A percentile compares a stretch with the other conserved stretches of the same genome.
Conservation (phyloP, 2,888 invertebrate species). For the Callinectes sapidus region DNA sequence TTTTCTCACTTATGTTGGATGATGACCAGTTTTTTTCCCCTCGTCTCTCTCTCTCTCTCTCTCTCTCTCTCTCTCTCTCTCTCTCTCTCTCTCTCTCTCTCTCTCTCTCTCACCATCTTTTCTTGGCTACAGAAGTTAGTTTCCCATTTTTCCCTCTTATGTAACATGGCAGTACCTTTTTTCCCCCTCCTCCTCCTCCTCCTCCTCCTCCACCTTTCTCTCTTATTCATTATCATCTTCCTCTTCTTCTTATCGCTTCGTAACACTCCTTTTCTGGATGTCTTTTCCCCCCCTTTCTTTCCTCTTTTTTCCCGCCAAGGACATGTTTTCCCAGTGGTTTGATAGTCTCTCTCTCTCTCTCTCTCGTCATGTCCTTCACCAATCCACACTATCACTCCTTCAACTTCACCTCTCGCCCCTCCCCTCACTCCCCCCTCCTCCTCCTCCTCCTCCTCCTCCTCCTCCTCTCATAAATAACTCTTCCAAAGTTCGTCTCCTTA, state of each 20-base stretch:
- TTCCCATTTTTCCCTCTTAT: not conserved
- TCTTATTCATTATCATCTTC: not conserved
- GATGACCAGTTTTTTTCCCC: not conserved
- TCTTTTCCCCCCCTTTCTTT: not conserved
- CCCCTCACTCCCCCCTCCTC: too few species aligned
- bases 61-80: too few species aligned
- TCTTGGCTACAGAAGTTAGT: not conserved
- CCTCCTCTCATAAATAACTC: slow-evolving; percentile 7
- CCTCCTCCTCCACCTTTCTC: not conserved
- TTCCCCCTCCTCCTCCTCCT: too few species aligned
- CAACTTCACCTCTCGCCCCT: not conserved
- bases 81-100: too few species aligned
- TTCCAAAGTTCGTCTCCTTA: slow-evolving; percentile 24
- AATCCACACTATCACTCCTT: not conserved
- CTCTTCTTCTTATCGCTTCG: not conserved
- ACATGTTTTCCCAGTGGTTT: not conserved
- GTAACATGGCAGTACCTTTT: not conserved
- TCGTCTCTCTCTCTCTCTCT: not conserved
- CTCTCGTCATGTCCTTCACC: not conserved
- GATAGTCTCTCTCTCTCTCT: not conserved
- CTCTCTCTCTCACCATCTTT: not conserved
- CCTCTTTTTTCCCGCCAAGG: not conserved
- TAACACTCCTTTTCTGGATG: not conserved
- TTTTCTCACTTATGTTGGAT: not conserved
- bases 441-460: not conserved